phyloP scores from a whole-genome alignment of 1,140 invertebrate species.

The Sesamia nonagrioides region DNA sequence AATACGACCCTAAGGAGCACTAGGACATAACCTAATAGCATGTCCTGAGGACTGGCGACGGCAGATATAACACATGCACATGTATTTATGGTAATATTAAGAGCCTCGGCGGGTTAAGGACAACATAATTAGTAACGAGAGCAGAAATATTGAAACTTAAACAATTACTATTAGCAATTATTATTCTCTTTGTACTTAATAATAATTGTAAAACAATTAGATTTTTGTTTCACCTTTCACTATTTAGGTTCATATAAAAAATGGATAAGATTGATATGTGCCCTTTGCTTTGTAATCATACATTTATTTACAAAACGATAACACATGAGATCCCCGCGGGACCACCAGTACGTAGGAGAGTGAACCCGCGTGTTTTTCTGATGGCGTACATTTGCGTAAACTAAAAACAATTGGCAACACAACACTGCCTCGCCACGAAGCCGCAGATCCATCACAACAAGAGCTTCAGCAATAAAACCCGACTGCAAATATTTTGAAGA shows the following conservation, averaged over 20 bases:
- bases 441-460: conserved; percentile 36
- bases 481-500: conserved; percentile 57
- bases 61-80: neutral
- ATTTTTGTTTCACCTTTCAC: too few relatives aligned
- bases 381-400: neutral
- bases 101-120: neutral
- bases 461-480: conserved; percentile 34
- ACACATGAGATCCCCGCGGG: too few relatives aligned
- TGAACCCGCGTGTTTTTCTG: neutral
- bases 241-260: too few relatives aligned
- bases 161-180: too few relatives aligned
- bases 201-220: too few relatives aligned
- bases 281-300: too few relatives aligned
- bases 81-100: conserved; percentile 10
- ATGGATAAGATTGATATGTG: too few relatives aligned
- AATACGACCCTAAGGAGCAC: conserved; percentile 24
- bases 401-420: conserved; percentile 10
- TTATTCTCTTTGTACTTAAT: too few relatives aligned
- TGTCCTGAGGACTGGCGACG: neutral
- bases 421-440: neutral
- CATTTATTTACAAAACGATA: too few relatives aligned
- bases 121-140: neutral
- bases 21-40: conserved; percentile 16
- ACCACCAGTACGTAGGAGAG: neutral
- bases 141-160: neutral